Conservation (phyloP, 2,797 vertebrate species). For the Perodicticus potto region DNA sequence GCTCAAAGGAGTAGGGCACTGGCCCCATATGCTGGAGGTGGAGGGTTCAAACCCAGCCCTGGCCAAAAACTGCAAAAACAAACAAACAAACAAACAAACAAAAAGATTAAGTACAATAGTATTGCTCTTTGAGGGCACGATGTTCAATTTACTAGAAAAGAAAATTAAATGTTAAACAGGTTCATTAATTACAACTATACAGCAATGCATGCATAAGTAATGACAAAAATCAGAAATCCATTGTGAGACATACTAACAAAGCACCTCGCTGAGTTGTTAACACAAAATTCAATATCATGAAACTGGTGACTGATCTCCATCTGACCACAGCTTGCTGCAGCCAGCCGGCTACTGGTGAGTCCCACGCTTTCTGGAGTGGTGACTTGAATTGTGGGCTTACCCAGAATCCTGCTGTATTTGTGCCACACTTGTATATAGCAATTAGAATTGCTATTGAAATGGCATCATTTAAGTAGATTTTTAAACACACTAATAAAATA, state of each 20-base stretch:
- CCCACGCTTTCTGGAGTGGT: not conserved
- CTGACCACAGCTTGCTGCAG: not conserved
- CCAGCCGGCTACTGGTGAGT: not conserved
- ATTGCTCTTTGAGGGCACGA: not conserved
- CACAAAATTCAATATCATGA: not conserved
- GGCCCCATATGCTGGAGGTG: too few relatives aligned
- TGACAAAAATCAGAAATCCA: not conserved
- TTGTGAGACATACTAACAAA: not conserved
- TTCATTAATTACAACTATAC: not conserved
- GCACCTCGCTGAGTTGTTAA: not conserved
- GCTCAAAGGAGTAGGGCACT: too few relatives aligned
- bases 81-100: too few relatives aligned
- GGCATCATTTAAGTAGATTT: not conserved
- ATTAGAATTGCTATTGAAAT: not conserved
- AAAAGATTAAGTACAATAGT: not conserved
- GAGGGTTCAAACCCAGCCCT: too few relatives aligned
- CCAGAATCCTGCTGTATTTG: not conserved
- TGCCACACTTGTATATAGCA: not conserved
- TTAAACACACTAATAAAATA: not conserved
- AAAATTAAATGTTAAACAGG: not conserved
- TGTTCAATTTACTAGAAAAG: not conserved
- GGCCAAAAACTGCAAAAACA: too few relatives aligned
- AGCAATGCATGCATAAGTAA: not conserved
- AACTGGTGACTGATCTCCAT: not conserved
- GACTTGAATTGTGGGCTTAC: not conserved